Base-by-base conservation (phyloP, 2,888 invertebrate species). In the Rutpela maculata region DNA sequence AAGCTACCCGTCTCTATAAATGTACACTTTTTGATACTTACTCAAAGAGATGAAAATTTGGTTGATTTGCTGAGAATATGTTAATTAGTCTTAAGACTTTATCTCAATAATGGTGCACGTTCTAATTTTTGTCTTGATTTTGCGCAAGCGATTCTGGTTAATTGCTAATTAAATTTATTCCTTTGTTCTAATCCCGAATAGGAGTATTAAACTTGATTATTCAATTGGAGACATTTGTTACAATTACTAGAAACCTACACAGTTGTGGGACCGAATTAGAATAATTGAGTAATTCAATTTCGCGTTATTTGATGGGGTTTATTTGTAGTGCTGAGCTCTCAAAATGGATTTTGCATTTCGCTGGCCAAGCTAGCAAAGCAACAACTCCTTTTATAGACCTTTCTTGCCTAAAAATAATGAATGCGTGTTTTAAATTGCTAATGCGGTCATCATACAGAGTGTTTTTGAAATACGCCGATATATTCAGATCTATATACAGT, bases 131-230 rank as follows among this genome's bases (percentile, higher is more conserved):
- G 15, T n/a, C 12, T n/a, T 4, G 2, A n/a, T 50, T n/a, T 50
- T 50, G 15, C 50, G n/a, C 7, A 50, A 50, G n/a, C n/a, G 50
- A 50, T 17, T 15, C n/a, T 50, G 19, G 43, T 19, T 65, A 65
- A 65, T 65, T 65, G 65, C 31, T 43, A 65, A 65, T 43, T 43
- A 18, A 43, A 65, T 65, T 65, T 65, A 65, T 18, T 65, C 22
- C 43, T 65, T 65, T 35, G 62, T 63, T 35, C 31, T n/a, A 35
- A 35, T 17, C 31, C n/a, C 17, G 62, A 63, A n/a, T 63, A 63
- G 35, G 9, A 31, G 62, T 15, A 17, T 35, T 35, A 35, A 63
- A 63, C 35, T 7, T 63, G 35, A 60, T 60, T 63, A 35, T 35
- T 31, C 17, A 63, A 63, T 63, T 63, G 35, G 35, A 63, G 31